phyloP scores from a whole-genome alignment of 1,140 invertebrate species.

The Tachypleus tridentatus region DNA sequence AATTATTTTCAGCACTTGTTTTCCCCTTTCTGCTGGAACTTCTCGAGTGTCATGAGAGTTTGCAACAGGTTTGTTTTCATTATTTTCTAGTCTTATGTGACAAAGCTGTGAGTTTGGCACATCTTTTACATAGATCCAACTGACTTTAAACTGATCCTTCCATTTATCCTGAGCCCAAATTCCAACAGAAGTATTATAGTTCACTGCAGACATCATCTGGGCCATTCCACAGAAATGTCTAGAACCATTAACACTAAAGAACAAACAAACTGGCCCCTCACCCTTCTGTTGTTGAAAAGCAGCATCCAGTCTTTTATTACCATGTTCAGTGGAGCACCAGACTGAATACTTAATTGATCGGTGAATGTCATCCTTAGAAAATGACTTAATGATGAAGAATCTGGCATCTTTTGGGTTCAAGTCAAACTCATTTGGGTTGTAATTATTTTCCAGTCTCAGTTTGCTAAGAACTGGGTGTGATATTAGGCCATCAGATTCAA shows the following conservation, averaged over 20 bases:
- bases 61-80: slow-evolving; percentile 97
- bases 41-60: slow-evolving; percentile 98
- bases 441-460: slow-evolving; percentile 80
- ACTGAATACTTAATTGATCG: slow-evolving; percentile 97
- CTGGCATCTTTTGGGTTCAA: slow-evolving; percentile 68
- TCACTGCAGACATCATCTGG: slow-evolving; percentile 87
- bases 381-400: slow-evolving; percentile 97
- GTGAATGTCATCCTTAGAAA: slow-evolving; percentile 97
- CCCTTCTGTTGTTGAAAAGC: slow-evolving; percentile 74
- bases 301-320: slow-evolving; percentile 85
- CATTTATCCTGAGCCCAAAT: slow-evolving; percentile 93
- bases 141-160: slow-evolving; percentile 87
- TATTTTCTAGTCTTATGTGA: slow-evolving; percentile 92
- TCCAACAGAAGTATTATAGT: slow-evolving; percentile 51
- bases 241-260: slow-evolving; percentile 94
- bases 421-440: slow-evolving; percentile 89
- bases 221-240: slow-evolving; percentile 98
- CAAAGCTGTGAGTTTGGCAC: slow-evolving; percentile 61
- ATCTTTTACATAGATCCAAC: slow-evolving; percentile 98
- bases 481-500: slow-evolving; percentile 12
- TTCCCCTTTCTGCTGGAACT: slow-evolving; percentile 82
- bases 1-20: slow-evolving; percentile 66
- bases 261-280: slow-evolving; percentile 73
- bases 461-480: slow-evolving; percentile 60
- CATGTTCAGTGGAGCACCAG: slow-evolving; percentile 97